Base-by-base conservation (phyloP, 2,113 vertebrate species). In the Tringa solitaria region DNA sequence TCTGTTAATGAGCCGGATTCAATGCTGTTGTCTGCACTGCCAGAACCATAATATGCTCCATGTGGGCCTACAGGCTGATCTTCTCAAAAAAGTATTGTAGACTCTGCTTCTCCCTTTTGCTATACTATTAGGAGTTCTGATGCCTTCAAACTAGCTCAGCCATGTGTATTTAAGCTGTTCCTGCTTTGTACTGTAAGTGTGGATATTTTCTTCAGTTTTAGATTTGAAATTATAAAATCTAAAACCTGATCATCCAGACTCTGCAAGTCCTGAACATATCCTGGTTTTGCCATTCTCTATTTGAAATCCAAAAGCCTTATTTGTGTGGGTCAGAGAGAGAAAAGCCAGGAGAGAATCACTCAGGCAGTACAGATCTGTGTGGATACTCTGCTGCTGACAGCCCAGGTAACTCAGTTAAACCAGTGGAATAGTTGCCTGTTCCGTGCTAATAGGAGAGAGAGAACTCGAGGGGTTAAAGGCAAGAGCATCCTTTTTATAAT, bases 401-500 rank as follows among this genome's bases (percentile, higher is more conserved):
- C 33, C 54, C 91, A 91, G 81, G 92, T 95, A 93, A 84, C 77
- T 89, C 80, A 39, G 74, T 90, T 79, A 82, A 89, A 78, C 5
- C 48, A 68, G 35, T 2, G 14, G 50, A 93, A 79, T 57, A 54
- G 35, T 83, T 78, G 88, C 50, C 74, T 69, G 32, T 64, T 63
- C 39, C 21, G 19, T 63, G 19, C 50, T 95, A 89, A 88, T 76
- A 88, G 93, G 69, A 64, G 57, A 73, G 72, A 89, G 93, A 89
- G 88, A 92, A 92, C 80, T 85, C 64, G 18, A 69, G 85, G 96
- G 95, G 95, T 95, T 97, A 96, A 94, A 92, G 93, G 84, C 86
- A 93, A 83, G 88, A 96, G 88, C 95, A 89, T 95, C 76, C 74
- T 81, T 93, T 95, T 94, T 82, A 43, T 97, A 96, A 96, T 90